These are phyloP conservation scores for Rousettus madagascariensis DNA, from an alignment of 2,797 vertebrate species.

Conservation along the genomic window DNA sequence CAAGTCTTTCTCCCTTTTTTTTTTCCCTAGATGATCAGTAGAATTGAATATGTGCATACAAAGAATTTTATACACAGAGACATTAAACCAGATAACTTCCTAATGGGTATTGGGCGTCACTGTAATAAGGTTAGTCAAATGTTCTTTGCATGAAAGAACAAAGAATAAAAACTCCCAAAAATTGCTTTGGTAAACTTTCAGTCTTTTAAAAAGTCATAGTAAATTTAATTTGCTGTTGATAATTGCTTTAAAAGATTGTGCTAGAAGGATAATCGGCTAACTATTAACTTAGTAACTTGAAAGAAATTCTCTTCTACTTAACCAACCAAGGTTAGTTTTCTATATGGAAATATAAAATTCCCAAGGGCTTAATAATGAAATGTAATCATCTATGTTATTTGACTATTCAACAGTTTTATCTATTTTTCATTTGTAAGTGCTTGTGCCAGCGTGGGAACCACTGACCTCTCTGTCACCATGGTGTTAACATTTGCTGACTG, in stretches of 20 bases:
- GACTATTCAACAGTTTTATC: slow-evolving; percentile 50
- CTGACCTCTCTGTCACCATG: slow-evolving; percentile 78
- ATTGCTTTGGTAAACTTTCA: slow-evolving; percentile 70
- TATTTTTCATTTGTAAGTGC: slow-evolving; percentile 68
- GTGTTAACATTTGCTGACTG: slow-evolving; percentile 76
- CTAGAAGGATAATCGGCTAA: slow-evolving; percentile 71
- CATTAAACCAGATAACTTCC: slow-evolving; percentile 99
- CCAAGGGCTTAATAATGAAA: slow-evolving; percentile 66
- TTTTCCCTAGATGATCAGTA: slow-evolving; percentile 98
- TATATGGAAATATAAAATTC: slow-evolving; percentile 66
- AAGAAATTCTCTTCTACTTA: slow-evolving; percentile 51
- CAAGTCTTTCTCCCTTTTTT: slow-evolving; percentile 36
- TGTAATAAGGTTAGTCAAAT: slow-evolving; percentile 99
- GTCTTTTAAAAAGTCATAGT: slow-evolving; percentile 74
- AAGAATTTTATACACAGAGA: slow-evolving; percentile 99
- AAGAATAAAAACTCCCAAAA: slow-evolving; percentile 66
- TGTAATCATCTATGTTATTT: slow-evolving; percentile 57
- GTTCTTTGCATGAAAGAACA: slow-evolving; percentile 83
- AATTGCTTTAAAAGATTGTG: slow-evolving; percentile 70
- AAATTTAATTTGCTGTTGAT: slow-evolving; percentile 65
- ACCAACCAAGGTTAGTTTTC: slow-evolving; percentile 63
- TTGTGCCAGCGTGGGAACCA: slow-evolving; percentile 76
- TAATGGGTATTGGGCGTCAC: slow-evolving; percentile 99
- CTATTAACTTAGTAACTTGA: slow-evolving; percentile 75
- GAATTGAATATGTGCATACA: slow-evolving; percentile 99